Evolutionary conservation across 2,888 invertebrate species (phyloP).

Genomic region (Slavum lentiscoides): DNA sequence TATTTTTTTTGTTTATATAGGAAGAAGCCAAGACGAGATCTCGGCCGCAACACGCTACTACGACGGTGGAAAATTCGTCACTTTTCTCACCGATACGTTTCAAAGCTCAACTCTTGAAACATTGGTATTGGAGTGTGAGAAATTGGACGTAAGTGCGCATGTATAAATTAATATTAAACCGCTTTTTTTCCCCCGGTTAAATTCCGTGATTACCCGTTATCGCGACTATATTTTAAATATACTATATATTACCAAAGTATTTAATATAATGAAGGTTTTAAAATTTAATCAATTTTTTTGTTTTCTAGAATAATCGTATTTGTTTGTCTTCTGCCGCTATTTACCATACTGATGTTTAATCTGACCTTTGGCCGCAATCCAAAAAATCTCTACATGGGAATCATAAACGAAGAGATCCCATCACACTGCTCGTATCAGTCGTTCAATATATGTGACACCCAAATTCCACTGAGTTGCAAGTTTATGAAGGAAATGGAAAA

Average conservation of each 20-base stretch:
- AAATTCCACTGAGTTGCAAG: conserved; percentile 43
- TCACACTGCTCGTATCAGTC: neutral
- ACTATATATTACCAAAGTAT: no score
- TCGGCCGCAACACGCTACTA: neutral
- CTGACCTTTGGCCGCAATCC: conserved; percentile 9
- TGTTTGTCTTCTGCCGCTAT: conserved; percentile 20
- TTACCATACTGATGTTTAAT: conserved; percentile 22
- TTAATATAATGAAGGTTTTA: no score
- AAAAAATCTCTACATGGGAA: neutral
- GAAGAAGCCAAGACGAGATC: neutral
- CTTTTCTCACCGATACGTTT: conserved; percentile 29
- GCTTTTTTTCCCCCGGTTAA: no score
- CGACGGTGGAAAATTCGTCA: conserved; percentile 35
- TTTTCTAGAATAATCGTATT: conserved; percentile 23
- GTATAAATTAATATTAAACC: no score
- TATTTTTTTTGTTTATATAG: neutral
- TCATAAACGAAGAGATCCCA: conserved; percentile 35
- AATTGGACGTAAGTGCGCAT: conserved; percentile 33
- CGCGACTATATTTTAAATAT: no score
- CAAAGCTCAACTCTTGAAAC: conserved; percentile 46
- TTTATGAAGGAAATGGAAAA: conserved; percentile 12
- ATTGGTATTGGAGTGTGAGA: conserved; percentile 49
- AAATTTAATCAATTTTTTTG: neutral
- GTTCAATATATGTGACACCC: conserved; percentile 10
- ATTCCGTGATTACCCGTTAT: no score